These are phyloP conservation scores for Pelecanus crispus DNA, from an alignment of 2,113 vertebrate genomes.

Conservation along the genomic window DNA sequence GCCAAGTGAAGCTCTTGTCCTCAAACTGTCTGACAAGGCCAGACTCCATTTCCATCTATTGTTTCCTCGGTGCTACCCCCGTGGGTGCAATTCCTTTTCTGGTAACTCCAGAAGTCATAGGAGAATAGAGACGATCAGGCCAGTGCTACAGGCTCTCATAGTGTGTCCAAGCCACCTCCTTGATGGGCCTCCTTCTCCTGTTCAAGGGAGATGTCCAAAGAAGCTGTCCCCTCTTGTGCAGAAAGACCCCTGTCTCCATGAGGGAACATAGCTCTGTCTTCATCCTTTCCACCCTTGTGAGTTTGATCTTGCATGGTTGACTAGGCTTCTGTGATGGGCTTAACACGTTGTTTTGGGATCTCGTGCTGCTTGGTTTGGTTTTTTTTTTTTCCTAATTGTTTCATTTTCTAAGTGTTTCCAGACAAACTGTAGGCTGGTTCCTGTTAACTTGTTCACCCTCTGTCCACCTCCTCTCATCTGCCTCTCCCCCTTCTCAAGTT, in stretches of 20 bases:
- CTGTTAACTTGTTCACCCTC: neutral
- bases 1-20: neutral
- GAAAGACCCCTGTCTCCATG: neutral
- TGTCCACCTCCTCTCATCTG: neutral
- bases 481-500: neutral
- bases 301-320: rapidly evolving
- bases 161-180: neutral
- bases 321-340: neutral
- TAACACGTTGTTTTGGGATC: neutral
- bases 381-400: neutral
- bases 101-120: neutral
- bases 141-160: neutral
- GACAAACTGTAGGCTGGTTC: neutral
- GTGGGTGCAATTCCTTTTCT: neutral
- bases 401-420: constrained; percentile 26
- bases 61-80: neutral
- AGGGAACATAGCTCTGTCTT: neutral
- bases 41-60: neutral
- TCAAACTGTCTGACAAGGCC: neutral
- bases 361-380: neutral
- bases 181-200: neutral
- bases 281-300: neutral
- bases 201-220: neutral
- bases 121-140: neutral
- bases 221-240: neutral